Percentiles rank a stretch among this genome's conserved stretches.
Conservation (phyloP, 2,888 invertebrate species). For the Caenorhabditis sp. region DNA sequence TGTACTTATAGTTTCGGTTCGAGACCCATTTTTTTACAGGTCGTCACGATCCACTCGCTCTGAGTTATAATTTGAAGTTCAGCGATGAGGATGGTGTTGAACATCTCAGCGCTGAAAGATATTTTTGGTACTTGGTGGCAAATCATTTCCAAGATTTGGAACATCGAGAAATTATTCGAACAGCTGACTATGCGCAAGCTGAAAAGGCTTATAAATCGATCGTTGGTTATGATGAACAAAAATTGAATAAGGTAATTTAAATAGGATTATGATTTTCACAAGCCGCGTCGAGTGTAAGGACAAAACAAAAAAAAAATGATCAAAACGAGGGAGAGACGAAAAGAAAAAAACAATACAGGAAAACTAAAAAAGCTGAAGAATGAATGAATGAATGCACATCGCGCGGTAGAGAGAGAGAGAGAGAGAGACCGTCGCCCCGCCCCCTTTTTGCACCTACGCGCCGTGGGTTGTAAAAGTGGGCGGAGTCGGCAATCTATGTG, state of each 20-base stretch:
- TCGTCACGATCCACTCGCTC: constrained; percentile 49
- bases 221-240: constrained; percentile 55
- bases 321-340: no score
- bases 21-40: constrained; percentile 32
- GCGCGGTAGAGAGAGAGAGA: no score
- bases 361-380: no score
- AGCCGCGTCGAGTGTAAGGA: no score
- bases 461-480: no score
- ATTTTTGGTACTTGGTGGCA: constrained; percentile 67
- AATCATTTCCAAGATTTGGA: constrained; percentile 57
- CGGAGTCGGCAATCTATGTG: no score
- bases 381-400: no score
- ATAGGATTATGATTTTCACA: no score
- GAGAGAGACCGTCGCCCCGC: no score
- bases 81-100: constrained; percentile 50
- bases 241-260: constrained; percentile 55
- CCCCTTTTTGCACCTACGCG: no score
- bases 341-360: no score
- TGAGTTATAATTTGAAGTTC: constrained; percentile 51
- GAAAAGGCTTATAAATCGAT: constrained; percentile 59
- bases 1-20: background rate
- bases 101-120: constrained; percentile 63
- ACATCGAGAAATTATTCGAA: constrained; percentile 46
- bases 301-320: no score
- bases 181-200: constrained; percentile 46